A percentile compares a stretch with the other conserved stretches of the same genome.
Evolutionary conservation across 2,113 vertebrate genomes (phyloP).

Genomic region (Eurystomus gularis): DNA sequence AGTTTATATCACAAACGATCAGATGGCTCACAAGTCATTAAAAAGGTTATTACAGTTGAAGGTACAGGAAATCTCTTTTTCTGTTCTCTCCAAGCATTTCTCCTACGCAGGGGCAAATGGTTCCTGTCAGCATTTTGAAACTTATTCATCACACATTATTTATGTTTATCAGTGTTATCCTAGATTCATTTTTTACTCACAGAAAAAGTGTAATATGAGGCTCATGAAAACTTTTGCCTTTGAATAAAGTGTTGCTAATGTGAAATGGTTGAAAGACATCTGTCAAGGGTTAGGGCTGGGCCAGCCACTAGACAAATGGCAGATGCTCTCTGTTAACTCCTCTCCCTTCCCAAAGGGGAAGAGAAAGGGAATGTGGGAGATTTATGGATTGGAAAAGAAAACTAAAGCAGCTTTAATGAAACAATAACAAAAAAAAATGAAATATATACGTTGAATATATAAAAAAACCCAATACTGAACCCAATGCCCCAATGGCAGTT

Average conservation of each 20-base stretch:
- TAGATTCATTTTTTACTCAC: neutral
- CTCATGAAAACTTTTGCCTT: neutral
- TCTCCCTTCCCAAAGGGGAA: neutral
- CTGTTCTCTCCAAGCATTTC: neutral
- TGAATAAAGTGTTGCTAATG: neutral
- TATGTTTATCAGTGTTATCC: neutral
- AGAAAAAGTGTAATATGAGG: neutral
- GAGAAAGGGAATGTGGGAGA: neutral
- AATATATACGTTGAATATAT: no score
- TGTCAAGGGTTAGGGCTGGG: neutral
- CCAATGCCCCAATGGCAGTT: neutral
- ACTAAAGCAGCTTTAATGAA: neutral
- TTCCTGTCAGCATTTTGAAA: slow-evolving; percentile 32
- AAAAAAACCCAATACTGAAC: no score
- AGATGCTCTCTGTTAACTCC: neutral
- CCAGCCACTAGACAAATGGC: neutral
- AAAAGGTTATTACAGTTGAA: slow-evolving; percentile 12
- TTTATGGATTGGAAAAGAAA: neutral
- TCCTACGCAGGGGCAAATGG: neutral
- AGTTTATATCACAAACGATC: slow-evolving; percentile 6
- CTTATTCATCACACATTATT: neutral
- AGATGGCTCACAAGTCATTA: slow-evolving; percentile 6
- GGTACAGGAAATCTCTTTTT: slow-evolving; percentile 16
- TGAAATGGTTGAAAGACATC: neutral
- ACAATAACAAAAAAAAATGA: neutral